Base-by-base conservation (phyloP, 2,797 vertebrate genomes). In the Molossus molossus region DNA sequence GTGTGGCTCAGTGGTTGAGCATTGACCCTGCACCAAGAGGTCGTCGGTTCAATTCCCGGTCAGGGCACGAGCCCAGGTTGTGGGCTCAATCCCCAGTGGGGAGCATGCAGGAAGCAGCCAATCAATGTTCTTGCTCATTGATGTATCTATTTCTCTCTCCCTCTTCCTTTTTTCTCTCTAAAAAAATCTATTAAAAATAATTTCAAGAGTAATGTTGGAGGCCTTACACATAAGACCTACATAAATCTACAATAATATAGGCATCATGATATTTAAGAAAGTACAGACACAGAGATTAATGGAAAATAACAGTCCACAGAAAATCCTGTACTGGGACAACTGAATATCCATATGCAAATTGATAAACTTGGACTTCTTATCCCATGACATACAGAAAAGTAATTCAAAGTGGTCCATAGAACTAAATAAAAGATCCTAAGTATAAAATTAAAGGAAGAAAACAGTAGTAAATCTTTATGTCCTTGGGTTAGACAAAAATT, bases 401-500 rank as follows among this genome's bases (percentile, higher is more conserved):
- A 60, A 73, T 37, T 70, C 14, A n/a, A 81, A 92, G 55, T 81
- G 23, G 3, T 62, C 6, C n/a, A 55, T 2, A 90, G 11, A 67
- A 50, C 37, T 86, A 93, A 86, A 86, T 81, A 75, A 73, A 45
- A 80, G 12, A 67, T 10, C 8, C 48, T n/a, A 76, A 48, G 17
- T 75, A 82, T 57, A 94, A 80, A 93, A 82, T 48, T 77, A 29
- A 57, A 77, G 72, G 33, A 40, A 91, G 8, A 75, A 86, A 82
- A 69, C 6, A 92, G 37, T 55, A 89, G 12, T n/a, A 77, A 73
- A 90, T n/a, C 13, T 94, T 83, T 27, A 94, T 57, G 17, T 55
- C 12, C 5, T 67, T 76, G 17, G 17, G 13, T 37, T 82, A 29
- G 45, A 37, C 23, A 87, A 87, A 9, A 57, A 70, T 57, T 57